A percentile compares a stretch with the other conserved stretches of the same genome.
Conservation (phyloP, 2,113 vertebrate species). For the Cyanoliseus patagonus region DNA sequence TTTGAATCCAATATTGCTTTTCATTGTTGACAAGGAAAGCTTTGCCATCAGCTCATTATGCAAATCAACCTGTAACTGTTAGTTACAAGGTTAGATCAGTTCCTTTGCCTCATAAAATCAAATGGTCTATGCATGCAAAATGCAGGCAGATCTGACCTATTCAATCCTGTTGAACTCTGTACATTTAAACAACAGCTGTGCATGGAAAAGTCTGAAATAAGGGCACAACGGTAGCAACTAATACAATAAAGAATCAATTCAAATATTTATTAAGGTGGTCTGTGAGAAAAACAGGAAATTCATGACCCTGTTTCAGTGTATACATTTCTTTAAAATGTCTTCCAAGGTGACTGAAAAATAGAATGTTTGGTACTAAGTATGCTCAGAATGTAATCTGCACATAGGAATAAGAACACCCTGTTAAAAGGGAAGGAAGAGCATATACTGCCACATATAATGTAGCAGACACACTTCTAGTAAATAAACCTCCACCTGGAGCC, state of each 20-base stretch:
- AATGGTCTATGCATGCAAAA: not conserved
- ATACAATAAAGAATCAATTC: not conserved
- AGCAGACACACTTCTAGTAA: conserved; percentile 28
- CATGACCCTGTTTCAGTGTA: not conserved
- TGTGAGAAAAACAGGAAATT: not conserved
- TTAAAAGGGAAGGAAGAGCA: not conserved
- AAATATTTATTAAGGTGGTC: not conserved
- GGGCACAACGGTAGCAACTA: not conserved
- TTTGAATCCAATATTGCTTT: not conserved
- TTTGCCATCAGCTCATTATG: not conserved
- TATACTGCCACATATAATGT: not conserved
- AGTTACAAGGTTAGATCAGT: not conserved
- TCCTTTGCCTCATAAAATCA: not conserved
- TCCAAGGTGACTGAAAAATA: not conserved
- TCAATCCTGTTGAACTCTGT: not conserved
- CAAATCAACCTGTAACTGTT: not conserved
- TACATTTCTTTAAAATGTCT: not conserved
- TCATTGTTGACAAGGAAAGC: not conserved
- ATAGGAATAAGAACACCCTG: not conserved
- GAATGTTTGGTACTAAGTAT: not conserved
- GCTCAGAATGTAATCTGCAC: not conserved
- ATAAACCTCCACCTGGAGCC: conserved; percentile 58
- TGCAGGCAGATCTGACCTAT: not conserved
- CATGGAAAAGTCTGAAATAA: not conserved
- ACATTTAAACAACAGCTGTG: not conserved